Percentiles rank a stretch among this genome's conserved stretches.
Evolutionary conservation across 2,797 vertebrate genomes (phyloP).

Genomic region (Diceros bicornis): DNA sequence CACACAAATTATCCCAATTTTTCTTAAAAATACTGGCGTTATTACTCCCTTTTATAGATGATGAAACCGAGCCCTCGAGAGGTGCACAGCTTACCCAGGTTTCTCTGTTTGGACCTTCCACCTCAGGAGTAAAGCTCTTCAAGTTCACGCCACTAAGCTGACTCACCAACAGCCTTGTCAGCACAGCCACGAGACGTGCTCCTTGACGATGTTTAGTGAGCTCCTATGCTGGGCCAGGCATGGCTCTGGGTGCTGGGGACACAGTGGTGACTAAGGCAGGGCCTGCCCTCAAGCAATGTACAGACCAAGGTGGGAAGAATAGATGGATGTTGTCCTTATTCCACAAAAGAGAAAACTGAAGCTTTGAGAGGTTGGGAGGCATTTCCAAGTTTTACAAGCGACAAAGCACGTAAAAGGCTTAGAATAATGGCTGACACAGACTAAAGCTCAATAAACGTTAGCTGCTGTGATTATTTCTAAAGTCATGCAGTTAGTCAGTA

Average conservation of each 20-base stretch:
- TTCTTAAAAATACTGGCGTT: not conserved
- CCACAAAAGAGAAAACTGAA: not conserved
- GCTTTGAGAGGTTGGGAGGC: not conserved
- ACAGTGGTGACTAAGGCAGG: not conserved
- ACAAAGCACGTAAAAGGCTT: not conserved
- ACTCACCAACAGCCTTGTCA: not conserved
- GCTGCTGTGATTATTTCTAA: not conserved
- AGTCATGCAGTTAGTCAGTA: not conserved
- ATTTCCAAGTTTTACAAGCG: not conserved
- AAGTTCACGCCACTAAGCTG: not conserved
- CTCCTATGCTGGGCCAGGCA: not conserved
- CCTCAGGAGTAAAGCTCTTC: not conserved
- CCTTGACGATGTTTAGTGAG: not conserved
- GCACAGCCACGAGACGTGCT: fast-evolving
- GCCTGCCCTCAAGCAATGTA: not conserved
- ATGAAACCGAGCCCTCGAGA: not conserved
- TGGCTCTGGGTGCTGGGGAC: not conserved
- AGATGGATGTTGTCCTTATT: not conserved
- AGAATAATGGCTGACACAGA: not conserved
- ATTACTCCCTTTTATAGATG: not conserved
- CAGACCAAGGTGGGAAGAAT: not conserved
- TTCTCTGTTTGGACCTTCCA: not conserved
- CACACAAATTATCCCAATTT: not conserved
- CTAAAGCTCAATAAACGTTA: not conserved
- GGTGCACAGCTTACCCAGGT: not conserved